A percentile compares a stretch with the other conserved stretches of the same genome.
Conservation (phyloP, 2,113 vertebrate genomes). For the Jaculus jaculus region DNA sequence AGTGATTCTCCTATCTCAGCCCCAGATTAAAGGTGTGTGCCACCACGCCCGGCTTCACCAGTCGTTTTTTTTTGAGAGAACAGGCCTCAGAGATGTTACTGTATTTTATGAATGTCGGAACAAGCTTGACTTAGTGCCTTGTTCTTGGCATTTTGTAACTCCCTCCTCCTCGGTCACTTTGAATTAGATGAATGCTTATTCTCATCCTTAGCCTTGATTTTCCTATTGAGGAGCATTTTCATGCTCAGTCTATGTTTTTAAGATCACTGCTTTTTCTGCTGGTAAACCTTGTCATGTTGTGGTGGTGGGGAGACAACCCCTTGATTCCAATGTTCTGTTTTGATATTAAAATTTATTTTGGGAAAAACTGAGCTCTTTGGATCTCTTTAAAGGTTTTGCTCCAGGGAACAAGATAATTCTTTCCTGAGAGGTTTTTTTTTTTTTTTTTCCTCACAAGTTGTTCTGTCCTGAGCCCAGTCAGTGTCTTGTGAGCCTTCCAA, state of each 20-base stretch:
- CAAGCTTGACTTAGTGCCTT: background rate
- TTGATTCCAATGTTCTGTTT: constrained; percentile 25
- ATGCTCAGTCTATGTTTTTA: background rate
- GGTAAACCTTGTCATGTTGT: background rate
- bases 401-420: background rate
- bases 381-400: constrained; percentile 14
- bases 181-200: constrained; percentile 10
- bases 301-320: background rate
- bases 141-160: background rate
- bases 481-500: constrained; percentile 43
- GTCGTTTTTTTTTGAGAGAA: background rate
- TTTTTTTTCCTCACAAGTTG: constrained; percentile 38
- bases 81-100: background rate
- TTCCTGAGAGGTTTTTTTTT: background rate
- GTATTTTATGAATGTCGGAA: background rate
- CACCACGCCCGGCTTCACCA: too few species aligned
- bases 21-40: too few species aligned
- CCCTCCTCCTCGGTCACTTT: background rate
- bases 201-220: constrained; percentile 8
- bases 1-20: too few species aligned
- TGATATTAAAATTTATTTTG: constrained; percentile 60
- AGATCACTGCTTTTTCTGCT: constrained; percentile 36
- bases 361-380: constrained; percentile 37
- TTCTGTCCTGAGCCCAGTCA: constrained; percentile 29
- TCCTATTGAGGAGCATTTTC: constrained; percentile 20